Evolutionary conservation across 2,797 vertebrate genomes (phyloP).

Genomic region (Todus mexicanus): DNA sequence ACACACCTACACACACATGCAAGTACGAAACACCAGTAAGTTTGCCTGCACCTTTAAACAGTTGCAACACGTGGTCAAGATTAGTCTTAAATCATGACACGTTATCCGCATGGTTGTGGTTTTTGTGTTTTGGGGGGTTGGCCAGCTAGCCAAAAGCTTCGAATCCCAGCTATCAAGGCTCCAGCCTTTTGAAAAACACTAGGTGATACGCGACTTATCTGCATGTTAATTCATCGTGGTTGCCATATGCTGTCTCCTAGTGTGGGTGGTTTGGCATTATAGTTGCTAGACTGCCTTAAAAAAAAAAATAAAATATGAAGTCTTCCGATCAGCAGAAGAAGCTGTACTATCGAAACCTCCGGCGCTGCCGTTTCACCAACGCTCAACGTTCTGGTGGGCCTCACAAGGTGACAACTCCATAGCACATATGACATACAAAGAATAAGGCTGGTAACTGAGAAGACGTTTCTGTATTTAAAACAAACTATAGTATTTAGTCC

Average conservation of each 20-base stretch:
- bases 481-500: neutral
- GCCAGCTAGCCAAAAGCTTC: neutral
- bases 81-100: accelerated
- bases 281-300: conserved; percentile 40
- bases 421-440: neutral
- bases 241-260: conserved; percentile 42
- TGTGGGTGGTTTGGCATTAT: conserved; percentile 33
- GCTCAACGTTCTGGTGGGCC: neutral
- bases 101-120: accelerated
- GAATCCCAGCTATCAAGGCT: neutral
- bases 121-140: accelerated
- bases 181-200: neutral
- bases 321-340: neutral
- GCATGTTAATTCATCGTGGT: neutral
- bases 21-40: accelerated
- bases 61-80: neutral
- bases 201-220: neutral
- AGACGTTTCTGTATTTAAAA: neutral
- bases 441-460: neutral
- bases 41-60: neutral
- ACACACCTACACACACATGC: accelerated
- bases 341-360: neutral
- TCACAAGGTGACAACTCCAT: neutral
- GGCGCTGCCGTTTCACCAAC: neutral
- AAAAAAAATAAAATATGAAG: neutral